Base-by-base conservation (phyloP, 2,113 vertebrate genomes). In the Rallus limicola region DNA sequence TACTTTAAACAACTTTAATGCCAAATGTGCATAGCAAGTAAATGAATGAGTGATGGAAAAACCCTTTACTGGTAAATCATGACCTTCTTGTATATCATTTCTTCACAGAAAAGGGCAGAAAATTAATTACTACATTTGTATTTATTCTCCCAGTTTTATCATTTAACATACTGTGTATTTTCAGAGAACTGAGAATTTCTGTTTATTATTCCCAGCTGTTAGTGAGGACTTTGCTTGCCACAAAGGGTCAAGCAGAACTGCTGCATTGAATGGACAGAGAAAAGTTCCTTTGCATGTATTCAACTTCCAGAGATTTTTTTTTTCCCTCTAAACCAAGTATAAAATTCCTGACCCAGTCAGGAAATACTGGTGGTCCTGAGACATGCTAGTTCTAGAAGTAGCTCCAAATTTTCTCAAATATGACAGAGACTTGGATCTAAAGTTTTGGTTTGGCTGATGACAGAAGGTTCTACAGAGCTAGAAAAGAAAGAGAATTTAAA, bases 301-400 rank as follows among this genome's bases (percentile, higher is more conserved):
- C 46, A 60, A 81, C 12, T 82, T 71, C 3, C 16, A 75, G 64
- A 60, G 10, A 65, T 34, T 19, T 19, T 16, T 16, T 28, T 25
- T 10, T 5, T 13, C 2, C 6, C 4, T 6, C 1, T 26, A 3
- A 6, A 52, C 26, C 50, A 9, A 28, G 2, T 24, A 11, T 16
- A 46, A 59, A 56, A 48, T 28, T 46, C 24, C 14, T 44, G 38
- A 56, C 9, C 10, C 28, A 46, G 12, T 18, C 20, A 52, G 9
- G 36, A 67, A 53, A 18, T 12, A 58, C 10, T 9, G 7, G 6
- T 55, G 18, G 1, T 13, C 15, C 4, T 18, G 11, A 36, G 7
- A 46, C 19, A 18, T 13, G 18, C 7, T 50, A 23, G 8, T 46
- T 88, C 82, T 68, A 36, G 19, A 79, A 36, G 3, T 15, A 81